Evolutionary conservation across 1,140 invertebrate genomes (phyloP).

Genomic region (Alviniconcha marisindica): DNA sequence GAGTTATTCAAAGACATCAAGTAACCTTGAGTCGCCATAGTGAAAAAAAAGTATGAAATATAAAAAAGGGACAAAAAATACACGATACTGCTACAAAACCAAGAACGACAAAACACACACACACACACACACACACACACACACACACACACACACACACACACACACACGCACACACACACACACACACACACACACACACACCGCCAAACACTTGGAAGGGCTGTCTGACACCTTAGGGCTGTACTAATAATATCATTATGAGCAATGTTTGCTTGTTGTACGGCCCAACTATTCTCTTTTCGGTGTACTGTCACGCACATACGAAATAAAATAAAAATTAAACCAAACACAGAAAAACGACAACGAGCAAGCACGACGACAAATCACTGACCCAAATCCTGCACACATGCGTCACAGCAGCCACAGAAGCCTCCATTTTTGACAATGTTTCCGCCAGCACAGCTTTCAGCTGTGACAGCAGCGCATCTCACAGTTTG

Average conservation of each 20-base stretch:
- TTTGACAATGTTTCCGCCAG: slow-evolving; percentile 42
- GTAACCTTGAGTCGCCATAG: no score
- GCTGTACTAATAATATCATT: neutral
- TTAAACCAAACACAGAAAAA: neutral
- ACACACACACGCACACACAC: neutral
- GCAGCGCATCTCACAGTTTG: slow-evolving; percentile 38
- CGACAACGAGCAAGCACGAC: neutral
- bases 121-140: neutral
- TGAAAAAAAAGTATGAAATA: no score
- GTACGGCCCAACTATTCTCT: neutral
- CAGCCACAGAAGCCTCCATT: slow-evolving; percentile 54
- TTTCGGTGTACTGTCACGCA: no score
- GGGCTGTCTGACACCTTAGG: neutral
- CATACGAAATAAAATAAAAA: no score
- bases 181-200: neutral
- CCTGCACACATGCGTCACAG: slow-evolving; percentile 49
- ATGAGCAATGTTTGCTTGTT: no score
- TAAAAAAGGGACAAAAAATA: no score
- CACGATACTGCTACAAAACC: no score
- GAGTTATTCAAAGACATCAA: no score
- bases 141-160: neutral
- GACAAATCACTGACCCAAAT: slow-evolving; percentile 43
- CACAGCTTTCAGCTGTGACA: slow-evolving; percentile 45
- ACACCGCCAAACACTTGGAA: neutral
- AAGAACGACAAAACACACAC: no score